Evolutionary conservation across 2,113 vertebrate species (phyloP), one percentile per base, ranked within the genome.

Genomic region (Bos taurus): DNA sequence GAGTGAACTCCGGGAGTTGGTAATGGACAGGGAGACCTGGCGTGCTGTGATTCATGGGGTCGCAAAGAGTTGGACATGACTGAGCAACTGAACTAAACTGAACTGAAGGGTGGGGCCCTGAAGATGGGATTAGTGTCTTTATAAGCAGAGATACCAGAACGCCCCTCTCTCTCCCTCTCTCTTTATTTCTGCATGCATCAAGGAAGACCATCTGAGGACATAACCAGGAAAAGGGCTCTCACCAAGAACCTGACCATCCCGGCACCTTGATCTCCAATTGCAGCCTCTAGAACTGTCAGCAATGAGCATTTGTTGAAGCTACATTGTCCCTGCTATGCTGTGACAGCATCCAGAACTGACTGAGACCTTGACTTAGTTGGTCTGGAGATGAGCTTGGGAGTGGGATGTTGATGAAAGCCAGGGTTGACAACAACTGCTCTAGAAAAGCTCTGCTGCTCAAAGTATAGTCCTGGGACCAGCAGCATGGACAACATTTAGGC

Each of bases 41-140:
- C 2, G 2, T 28, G 11, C 59, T 60, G 11, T 2, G 0, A 28
- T 60, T 28, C 59, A 28, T 14, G 59, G 59, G 25, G 59, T 60
- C 2, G 0, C 59, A 60, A 28, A 59, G 25, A 59, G 57, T 59
- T 0, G 0, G 57, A 59, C 11, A 28, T 0, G 4, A 59, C 57
- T 28, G 26, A 59, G 57, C 2, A 4, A 28, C 25, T 26, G 59
- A 26, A 60, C 59, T 60, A 26, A 59, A 59, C 57, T 59, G 57
- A 59, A 59, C 57, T 59, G 57, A 4, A 64, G 40, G 40, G 25
- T 92, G 40, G 40, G 52, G 23, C 8, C 33, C n/a, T 59, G 11
- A 19, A 40, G 43, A 5, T 15, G 10, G 19, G 7, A 74, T 88
- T 82, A 81, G 25, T 82, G 13, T 7, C 40, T 15, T 71, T 82